phyloP scores from a whole-genome alignment of 2,888 invertebrate species.

The Caenorhabditis plicata region DNA sequence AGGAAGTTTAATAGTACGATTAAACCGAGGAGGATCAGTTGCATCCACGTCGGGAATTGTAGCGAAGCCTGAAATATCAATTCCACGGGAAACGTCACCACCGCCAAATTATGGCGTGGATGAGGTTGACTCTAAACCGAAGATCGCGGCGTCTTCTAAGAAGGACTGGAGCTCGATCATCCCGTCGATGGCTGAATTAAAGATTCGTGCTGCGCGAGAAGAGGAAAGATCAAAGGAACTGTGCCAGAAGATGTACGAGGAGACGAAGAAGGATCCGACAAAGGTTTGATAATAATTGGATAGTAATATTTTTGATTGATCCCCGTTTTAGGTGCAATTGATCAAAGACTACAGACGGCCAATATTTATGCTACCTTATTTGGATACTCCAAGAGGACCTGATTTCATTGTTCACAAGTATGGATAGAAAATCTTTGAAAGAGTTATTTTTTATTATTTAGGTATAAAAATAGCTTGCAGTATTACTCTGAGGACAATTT shows the following conservation, averaged over 20 bases:
- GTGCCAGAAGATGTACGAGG: conserved; percentile 1
- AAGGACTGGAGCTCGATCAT: conserved; percentile 46
- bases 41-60: neutral
- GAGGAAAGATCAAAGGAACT: conserved; percentile 16
- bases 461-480: conserved; percentile 40
- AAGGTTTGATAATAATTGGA: conserved; percentile 5
- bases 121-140: conserved; percentile 1
- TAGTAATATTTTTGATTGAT: neutral
- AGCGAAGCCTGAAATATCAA: neutral
- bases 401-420: conserved; percentile 52
- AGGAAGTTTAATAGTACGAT: conserved; percentile 6
- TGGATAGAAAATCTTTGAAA: neutral
- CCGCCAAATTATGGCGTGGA: conserved; percentile 12
- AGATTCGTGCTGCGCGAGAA: conserved; percentile 21
- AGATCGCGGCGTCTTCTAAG: neutral
- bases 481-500: conserved; percentile 52
- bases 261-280: conserved; percentile 25
- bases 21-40: conserved; percentile 6
- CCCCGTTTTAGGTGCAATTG: conserved; percentile 18
- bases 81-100: conserved; percentile 21
- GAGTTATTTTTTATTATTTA: conserved; percentile 5
- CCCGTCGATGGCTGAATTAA: conserved; percentile 41
- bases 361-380: conserved; percentile 49
- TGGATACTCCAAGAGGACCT: conserved; percentile 42
- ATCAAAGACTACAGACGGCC: conserved; percentile 31